Evolutionary conservation across 2,113 vertebrate species (phyloP).

Genomic region (Trogon melanurus): DNA sequence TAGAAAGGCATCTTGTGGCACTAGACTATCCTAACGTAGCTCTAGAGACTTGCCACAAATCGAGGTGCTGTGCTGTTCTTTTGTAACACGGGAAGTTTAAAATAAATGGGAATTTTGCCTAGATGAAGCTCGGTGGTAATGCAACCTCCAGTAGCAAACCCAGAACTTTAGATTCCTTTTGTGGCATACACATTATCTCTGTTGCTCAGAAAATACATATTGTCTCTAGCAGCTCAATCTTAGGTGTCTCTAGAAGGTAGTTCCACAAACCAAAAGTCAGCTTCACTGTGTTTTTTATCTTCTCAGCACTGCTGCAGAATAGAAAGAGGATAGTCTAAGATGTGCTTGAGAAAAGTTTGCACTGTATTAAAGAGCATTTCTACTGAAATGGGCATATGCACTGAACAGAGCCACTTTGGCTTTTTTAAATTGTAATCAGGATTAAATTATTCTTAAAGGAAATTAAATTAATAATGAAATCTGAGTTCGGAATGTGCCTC

Average conservation of each 20-base stretch:
- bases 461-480: background rate
- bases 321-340: constrained; percentile 1
- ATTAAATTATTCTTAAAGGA: background rate
- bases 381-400: background rate
- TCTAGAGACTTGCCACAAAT: background rate
- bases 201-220: background rate
- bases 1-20: background rate
- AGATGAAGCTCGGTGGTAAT: background rate
- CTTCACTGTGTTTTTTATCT: background rate
- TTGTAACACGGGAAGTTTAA: background rate
- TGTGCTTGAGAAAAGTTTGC: constrained; percentile 36
- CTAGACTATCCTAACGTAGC: background rate
- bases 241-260: background rate
- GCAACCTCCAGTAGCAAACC: background rate
- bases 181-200: background rate
- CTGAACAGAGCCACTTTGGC: background rate
- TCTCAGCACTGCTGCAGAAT: background rate
- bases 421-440: background rate
- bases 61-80: background rate
- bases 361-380: background rate
- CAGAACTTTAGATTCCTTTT: background rate
- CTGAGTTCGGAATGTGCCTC: background rate
- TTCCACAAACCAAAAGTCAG: background rate
- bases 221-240: background rate
- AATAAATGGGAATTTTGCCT: background rate